phyloP scores from a whole-genome alignment of 2,797 vertebrate genomes.

The Rachycentron canadum region DNA sequence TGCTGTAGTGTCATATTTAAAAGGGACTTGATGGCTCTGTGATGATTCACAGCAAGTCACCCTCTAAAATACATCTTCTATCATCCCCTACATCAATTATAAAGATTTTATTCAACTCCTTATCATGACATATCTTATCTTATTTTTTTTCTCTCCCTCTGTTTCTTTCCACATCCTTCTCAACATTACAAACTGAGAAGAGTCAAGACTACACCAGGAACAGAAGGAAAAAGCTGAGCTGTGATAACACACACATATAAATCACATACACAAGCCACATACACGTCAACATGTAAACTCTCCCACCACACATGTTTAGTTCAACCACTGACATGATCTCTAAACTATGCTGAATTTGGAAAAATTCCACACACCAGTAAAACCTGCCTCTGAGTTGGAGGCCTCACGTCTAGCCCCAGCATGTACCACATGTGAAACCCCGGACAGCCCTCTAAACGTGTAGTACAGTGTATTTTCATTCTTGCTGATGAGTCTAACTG shows the following conservation, averaged over 20 bases:
- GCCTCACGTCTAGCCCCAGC: constrained; percentile 39
- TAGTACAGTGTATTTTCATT: constrained; percentile 20
- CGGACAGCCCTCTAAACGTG: constrained; percentile 28
- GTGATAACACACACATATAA: not conserved
- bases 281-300: not conserved
- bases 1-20: not conserved
- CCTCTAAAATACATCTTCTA: constrained; percentile 1
- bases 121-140: constrained; percentile 12
- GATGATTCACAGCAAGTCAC: not conserved
- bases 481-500: constrained; percentile 20
- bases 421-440: constrained; percentile 40
- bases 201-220: constrained; percentile 35
- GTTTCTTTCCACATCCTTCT: not conserved
- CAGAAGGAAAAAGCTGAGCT: constrained; percentile 6
- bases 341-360: constrained; percentile 8
- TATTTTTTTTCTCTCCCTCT: not conserved
- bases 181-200: constrained; percentile 25
- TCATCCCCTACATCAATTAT: not conserved
- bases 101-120: not conserved
- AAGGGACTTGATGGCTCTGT: not conserved
- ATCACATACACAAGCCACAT: too few species aligned
- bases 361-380: constrained; percentile 24
- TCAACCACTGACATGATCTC: constrained; percentile 14
- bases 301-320: not conserved
- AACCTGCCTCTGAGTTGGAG: constrained; percentile 31